Conservation (phyloP, 2,113 vertebrate species). For the Dascyllus trimaculatus region DNA sequence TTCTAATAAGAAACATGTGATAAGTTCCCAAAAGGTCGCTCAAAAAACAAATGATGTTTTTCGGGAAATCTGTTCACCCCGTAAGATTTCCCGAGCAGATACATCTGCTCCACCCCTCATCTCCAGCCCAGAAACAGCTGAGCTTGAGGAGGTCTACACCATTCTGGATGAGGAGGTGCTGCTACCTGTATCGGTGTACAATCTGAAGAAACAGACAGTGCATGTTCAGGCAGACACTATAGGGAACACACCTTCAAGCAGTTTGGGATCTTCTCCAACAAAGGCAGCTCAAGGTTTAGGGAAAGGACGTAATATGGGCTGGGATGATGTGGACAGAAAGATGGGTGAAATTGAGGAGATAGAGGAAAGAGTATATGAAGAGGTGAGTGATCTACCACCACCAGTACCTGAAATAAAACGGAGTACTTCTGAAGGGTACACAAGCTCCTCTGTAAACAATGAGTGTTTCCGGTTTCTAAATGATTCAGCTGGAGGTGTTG, state of each 20-base stretch:
- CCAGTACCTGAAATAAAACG: constrained; percentile 33
- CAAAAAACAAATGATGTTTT: constrained; percentile 43
- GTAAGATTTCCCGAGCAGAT: constrained; percentile 31
- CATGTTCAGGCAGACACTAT: constrained; percentile 47
- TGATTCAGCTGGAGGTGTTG: constrained; percentile 82
- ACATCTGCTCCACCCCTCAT: constrained; percentile 53
- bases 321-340: constrained; percentile 31
- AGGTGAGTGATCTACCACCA: constrained; percentile 63
- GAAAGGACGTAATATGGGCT: constrained; percentile 26
- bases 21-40: constrained; percentile 51
- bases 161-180: constrained; percentile 84
- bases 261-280: constrained; percentile 62
- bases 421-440: constrained; percentile 36
- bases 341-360: constrained; percentile 47
- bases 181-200: constrained; percentile 76
- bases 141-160: constrained; percentile 81
- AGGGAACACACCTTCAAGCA: constrained; percentile 51
- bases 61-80: constrained; percentile 28
- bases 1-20: constrained; percentile 5
- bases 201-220: constrained; percentile 63
- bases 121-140: constrained; percentile 85
- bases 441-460: constrained; percentile 54
- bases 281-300: constrained; percentile 55
- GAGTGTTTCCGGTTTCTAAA: constrained; percentile 70
- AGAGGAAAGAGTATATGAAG: constrained; percentile 76